Conservation (phyloP, 2,888 invertebrate species). For the Lithophane semibrunnea region DNA sequence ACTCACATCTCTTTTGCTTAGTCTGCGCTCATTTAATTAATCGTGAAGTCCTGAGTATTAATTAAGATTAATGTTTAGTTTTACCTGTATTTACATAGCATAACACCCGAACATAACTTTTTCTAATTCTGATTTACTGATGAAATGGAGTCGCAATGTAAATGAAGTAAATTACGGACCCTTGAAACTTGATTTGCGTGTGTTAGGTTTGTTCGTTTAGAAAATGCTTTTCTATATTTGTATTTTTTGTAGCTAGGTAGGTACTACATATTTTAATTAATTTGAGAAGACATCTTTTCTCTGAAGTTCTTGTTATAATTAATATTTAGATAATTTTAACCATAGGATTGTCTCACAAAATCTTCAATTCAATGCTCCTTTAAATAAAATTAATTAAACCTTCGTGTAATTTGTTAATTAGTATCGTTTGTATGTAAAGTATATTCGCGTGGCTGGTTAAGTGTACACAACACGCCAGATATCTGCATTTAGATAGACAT, state of each 20-base stretch:
- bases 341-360: background rate
- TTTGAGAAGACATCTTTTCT: background rate
- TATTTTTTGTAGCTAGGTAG: constrained; percentile 1
- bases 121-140: constrained; percentile 28
- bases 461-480: constrained; percentile 69
- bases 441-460: constrained; percentile 53
- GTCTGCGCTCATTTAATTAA: constrained; percentile 36
- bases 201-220: constrained; percentile 15
- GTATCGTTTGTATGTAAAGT: constrained; percentile 59
- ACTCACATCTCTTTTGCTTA: constrained; percentile 33
- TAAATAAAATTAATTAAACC: constrained; percentile 54
- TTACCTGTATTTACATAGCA: constrained; percentile 37
- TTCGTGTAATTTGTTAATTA: constrained; percentile 57
- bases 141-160: constrained; percentile 24
- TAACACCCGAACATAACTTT: constrained; percentile 19
- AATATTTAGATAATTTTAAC: background rate
- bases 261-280: background rate
- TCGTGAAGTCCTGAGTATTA: constrained; percentile 12
- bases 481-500: constrained; percentile 74
- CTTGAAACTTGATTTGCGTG: constrained; percentile 29
- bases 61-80: constrained; percentile 38
- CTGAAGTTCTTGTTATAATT: background rate
- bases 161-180: constrained; percentile 35
- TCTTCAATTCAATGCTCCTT: constrained; percentile 1
- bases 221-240: constrained; percentile 30